These are phyloP conservation scores for Dendronephthya gigantea DNA, from an alignment of 64 coral and sea anemone genomes.

Conservation along the genomic window DNA sequence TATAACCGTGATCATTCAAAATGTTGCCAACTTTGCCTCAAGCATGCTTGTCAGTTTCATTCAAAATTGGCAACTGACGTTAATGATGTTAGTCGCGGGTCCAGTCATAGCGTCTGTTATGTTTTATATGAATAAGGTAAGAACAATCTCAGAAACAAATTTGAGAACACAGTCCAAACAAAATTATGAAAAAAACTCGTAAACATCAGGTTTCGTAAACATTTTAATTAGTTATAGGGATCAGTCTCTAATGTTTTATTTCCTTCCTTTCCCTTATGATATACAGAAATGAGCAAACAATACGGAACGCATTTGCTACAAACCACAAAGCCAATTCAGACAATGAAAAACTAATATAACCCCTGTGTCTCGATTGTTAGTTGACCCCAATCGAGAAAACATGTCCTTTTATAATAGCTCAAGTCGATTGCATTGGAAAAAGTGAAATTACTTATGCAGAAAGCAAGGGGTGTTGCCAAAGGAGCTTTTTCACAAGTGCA, in stretches of 20 bases:
- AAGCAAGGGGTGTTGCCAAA: constrained; percentile 32
- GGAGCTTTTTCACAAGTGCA: constrained; percentile 39
- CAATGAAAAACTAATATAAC: too few relatives aligned
- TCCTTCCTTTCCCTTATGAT: too few relatives aligned
- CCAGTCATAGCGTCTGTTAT: constrained; percentile 52
- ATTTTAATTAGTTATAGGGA: too few relatives aligned
- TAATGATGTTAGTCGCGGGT: constrained; percentile 63
- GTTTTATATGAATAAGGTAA: constrained; percentile 58
- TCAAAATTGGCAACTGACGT: constrained; percentile 85
- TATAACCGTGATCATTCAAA: constrained; percentile 69
- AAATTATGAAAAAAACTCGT: too few relatives aligned
- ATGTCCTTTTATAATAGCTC: constrained; percentile 29
- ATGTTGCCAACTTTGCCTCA: constrained; percentile 55
- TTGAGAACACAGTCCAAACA: too few relatives aligned
- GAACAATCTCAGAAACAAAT: not conserved
- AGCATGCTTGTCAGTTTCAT: constrained; percentile 85
- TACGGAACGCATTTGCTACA: too few relatives aligned
- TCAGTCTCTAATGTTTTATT: too few relatives aligned
- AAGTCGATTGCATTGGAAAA: constrained; percentile 28
- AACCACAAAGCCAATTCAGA: too few relatives aligned
- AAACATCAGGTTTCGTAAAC: too few relatives aligned
- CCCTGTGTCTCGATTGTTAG: too few relatives aligned
- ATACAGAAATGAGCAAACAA: too few relatives aligned
- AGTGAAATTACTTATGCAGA: constrained; percentile 32
- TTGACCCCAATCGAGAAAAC: too few relatives aligned